These are phyloP conservation scores for Panthera uncia DNA, from an alignment of 2,113 vertebrate species.

Conservation along the genomic window DNA sequence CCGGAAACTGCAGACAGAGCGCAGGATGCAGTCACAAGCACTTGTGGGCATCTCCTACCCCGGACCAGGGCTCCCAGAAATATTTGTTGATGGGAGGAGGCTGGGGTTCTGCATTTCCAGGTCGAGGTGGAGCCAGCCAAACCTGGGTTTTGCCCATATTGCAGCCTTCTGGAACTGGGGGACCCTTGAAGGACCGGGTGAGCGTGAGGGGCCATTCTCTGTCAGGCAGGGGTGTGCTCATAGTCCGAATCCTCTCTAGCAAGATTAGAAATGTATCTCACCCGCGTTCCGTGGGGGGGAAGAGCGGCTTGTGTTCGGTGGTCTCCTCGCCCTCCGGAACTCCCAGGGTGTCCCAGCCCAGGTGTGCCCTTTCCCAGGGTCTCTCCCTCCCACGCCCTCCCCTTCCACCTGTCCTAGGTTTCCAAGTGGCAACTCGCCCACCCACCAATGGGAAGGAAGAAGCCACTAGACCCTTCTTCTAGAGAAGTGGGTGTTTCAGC, in stretches of 20 bases:
- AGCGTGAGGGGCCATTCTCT: neutral
- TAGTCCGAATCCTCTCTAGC: neutral
- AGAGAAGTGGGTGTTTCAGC: neutral
- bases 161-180: neutral
- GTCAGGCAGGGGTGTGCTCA: neutral
- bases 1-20: neutral
- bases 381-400: neutral
- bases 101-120: neutral
- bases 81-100: neutral
- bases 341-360: neutral
- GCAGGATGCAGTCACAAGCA: fast-evolving
- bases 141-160: neutral
- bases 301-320: neutral
- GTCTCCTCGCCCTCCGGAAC: neutral
- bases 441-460: neutral
- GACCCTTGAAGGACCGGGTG: neutral
- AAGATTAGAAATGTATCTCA: neutral
- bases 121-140: too few species aligned
- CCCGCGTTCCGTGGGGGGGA: fast-evolving
- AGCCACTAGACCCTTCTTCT: too few species aligned
- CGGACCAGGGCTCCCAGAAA: neutral
- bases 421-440: neutral
- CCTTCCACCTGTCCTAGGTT: neutral
- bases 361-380: too few species aligned
- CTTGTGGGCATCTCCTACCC: neutral